Conservation (phyloP, 1,140 invertebrate species). For the Neuroterus valhalla region DNA sequence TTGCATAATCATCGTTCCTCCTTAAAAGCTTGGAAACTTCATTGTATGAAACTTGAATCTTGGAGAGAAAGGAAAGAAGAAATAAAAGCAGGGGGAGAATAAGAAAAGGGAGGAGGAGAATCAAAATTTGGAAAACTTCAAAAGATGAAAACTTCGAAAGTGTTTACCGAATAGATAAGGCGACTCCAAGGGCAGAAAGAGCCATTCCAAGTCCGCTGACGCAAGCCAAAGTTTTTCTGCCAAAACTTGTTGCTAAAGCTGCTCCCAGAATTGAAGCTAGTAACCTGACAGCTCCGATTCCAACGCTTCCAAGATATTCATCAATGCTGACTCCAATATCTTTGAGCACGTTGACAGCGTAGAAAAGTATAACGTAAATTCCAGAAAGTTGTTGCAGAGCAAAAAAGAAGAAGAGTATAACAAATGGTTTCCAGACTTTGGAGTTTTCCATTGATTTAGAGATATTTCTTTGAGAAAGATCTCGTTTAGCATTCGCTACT, state of each 20-base stretch:
- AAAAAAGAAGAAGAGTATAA: slow-evolving; percentile 77
- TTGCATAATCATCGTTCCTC: too few relatives aligned
- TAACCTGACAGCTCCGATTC: slow-evolving; percentile 82
- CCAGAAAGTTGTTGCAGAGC: slow-evolving; percentile 80
- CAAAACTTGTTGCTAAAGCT: slow-evolving; percentile 82
- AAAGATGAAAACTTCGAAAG: too few relatives aligned
- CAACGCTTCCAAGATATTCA: slow-evolving; percentile 82
- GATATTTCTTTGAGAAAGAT: slow-evolving; percentile 62
- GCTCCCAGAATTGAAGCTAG: slow-evolving; percentile 82
- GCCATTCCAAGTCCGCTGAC: slow-evolving; percentile 80
- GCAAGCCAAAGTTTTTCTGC: slow-evolving; percentile 81
- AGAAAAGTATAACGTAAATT: slow-evolving; percentile 83
- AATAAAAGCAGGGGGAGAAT: too few relatives aligned
- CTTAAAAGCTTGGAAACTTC: too few relatives aligned
- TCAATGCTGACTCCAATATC: slow-evolving; percentile 81
- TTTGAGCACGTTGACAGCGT: slow-evolving; percentile 82
- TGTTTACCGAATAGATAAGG: slow-evolving; percentile 61
- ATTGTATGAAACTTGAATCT: too few relatives aligned
- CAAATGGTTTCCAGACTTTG: slow-evolving; percentile 78
- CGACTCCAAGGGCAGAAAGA: slow-evolving; percentile 77
- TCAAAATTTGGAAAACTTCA: too few relatives aligned
- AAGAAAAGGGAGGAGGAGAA: too few relatives aligned
- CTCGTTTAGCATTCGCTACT: slow-evolving; percentile 71
- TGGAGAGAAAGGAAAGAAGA: too few relatives aligned
- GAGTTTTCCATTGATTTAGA: slow-evolving; percentile 73